Evolutionary conservation across 2,113 vertebrate genomes (phyloP).

Genomic region (Mormyrus lacerda): DNA sequence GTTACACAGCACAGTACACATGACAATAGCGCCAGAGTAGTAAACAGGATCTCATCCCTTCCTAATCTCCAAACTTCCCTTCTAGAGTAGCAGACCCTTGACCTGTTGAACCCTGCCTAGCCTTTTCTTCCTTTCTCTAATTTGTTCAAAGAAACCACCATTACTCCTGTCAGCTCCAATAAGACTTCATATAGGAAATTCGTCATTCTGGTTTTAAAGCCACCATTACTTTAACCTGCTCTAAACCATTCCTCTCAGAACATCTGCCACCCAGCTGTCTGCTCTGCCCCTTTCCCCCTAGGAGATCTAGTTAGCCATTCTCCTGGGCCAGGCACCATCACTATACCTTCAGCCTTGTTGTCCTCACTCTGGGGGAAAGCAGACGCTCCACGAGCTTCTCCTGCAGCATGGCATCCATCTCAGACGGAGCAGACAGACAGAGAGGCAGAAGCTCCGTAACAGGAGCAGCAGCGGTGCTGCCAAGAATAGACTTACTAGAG

Average conservation of each 20-base stretch:
- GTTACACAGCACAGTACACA: background rate
- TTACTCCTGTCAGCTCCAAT: background rate
- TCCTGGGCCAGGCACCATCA: background rate
- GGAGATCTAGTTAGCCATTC: background rate
- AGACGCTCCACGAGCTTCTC: conserved; percentile 89
- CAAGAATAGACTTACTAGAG: conserved; percentile 14
- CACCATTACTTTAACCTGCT: background rate
- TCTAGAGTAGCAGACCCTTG: background rate
- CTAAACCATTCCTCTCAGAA: background rate
- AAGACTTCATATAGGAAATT: background rate
- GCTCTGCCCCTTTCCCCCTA: background rate
- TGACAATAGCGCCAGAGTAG: background rate
- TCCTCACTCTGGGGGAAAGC: conserved; percentile 81
- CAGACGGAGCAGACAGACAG: conserved; percentile 41
- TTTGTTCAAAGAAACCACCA: background rate
- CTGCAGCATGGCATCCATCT: conserved; percentile 90
- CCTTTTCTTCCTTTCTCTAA: background rate
- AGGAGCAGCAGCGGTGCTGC: conserved; percentile 27
- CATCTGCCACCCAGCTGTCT: background rate
- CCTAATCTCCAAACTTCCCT: background rate
- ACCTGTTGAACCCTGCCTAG: background rate
- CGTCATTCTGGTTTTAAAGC: background rate
- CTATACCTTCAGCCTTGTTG: conserved; percentile 79
- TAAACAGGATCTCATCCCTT: background rate
- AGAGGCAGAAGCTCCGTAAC: conserved; percentile 34